Conservation (phyloP, 2,797 vertebrate species). For the Kryptopterus vitreolus region DNA sequence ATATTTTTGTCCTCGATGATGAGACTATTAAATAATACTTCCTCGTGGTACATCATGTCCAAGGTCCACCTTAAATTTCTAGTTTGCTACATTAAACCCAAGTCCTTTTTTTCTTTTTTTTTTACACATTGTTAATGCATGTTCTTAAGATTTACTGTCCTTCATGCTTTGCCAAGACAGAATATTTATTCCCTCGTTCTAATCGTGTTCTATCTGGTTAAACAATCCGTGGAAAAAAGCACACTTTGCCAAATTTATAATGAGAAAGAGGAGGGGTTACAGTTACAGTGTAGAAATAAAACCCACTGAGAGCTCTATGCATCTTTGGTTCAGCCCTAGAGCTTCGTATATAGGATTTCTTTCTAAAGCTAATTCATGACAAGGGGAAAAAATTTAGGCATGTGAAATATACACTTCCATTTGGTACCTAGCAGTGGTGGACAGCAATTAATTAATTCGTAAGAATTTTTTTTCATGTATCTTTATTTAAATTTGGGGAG, state of each 20-base stretch:
- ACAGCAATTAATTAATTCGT: no score
- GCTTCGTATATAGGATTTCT: background rate
- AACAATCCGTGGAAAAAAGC: background rate
- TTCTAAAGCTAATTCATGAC: background rate
- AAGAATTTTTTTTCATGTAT: no score
- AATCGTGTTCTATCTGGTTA: background rate
- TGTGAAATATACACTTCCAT: background rate
- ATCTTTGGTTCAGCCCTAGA: background rate
- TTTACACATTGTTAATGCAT: conserved; percentile 5
- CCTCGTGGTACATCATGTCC: background rate
- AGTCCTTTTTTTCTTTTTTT: background rate
- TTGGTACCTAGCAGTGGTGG: background rate
- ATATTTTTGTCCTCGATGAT: background rate
- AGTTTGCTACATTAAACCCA: background rate
- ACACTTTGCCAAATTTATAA: background rate
- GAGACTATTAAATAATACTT: background rate
- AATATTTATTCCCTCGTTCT: background rate
- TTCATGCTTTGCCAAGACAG: background rate
- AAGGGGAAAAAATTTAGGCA: no score
- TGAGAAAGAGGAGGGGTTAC: background rate
- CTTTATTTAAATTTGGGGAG: no score
- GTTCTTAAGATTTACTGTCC: background rate
- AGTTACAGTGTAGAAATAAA: background rate
- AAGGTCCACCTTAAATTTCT: background rate
- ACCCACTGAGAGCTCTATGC: background rate